phyloP scores from a whole-genome alignment of 2,113 vertebrate genomes.

The Anarhynchus alexandrinus region DNA sequence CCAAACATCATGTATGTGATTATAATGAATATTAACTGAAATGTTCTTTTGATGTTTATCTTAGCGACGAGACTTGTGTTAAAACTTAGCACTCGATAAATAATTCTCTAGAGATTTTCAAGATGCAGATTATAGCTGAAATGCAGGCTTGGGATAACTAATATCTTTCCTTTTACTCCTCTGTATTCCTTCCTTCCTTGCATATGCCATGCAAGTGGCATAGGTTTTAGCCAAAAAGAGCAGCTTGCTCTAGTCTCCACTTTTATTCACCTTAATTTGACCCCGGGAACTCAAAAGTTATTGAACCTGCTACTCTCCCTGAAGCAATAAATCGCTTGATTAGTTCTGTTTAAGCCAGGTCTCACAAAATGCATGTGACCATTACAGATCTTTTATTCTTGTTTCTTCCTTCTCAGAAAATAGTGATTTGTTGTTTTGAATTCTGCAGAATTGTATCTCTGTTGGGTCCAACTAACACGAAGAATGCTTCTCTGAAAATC shows the following conservation, averaged over 20 bases:
- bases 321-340: background rate
- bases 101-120: background rate
- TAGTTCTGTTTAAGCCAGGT: background rate
- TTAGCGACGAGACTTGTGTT: background rate
- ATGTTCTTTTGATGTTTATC: background rate
- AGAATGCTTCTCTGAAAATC: background rate
- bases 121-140: background rate
- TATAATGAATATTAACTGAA: background rate
- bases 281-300: background rate
- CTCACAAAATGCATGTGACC: background rate
- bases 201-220: background rate
- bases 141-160: background rate
- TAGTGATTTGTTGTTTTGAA: background rate
- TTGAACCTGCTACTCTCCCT: background rate
- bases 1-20: slow-evolving; percentile 94
- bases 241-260: background rate
- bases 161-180: background rate
- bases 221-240: background rate
- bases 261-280: background rate
- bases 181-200: background rate
- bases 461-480: background rate
- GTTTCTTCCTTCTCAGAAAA: background rate
- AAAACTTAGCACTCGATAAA: background rate
- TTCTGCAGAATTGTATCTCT: background rate
- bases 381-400: background rate